phyloP scores from a whole-genome alignment of 2,888 invertebrate species.

The Cataglyphis livida region DNA sequence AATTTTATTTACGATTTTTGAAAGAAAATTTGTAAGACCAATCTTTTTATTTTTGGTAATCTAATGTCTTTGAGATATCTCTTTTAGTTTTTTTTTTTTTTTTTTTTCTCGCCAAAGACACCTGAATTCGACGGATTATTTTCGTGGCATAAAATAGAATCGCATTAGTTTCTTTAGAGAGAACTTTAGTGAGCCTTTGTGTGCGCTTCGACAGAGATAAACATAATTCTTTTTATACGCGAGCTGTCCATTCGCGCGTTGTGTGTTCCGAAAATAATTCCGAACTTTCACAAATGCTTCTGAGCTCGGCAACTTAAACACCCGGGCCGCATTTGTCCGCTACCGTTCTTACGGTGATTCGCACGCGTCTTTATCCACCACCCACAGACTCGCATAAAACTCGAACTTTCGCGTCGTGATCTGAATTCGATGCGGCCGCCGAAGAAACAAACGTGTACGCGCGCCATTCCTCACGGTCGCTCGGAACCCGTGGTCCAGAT shows the following conservation, averaged over 20 bases:
- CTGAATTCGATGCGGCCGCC: slow-evolving; percentile 51
- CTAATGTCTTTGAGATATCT: background rate
- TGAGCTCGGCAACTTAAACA: background rate
- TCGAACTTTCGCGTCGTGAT: slow-evolving; percentile 35
- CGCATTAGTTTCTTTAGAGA: background rate
- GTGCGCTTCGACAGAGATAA: background rate
- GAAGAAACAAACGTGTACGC: slow-evolving; percentile 53
- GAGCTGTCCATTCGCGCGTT: background rate
- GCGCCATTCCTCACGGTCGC: slow-evolving; percentile 38
- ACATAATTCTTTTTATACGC: slow-evolving; percentile 3
- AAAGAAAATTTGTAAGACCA: background rate
- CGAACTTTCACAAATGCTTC: background rate
- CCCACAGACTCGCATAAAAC: slow-evolving; percentile 31
- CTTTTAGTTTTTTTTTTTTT: background rate
- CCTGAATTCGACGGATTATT: slow-evolving; percentile 23
- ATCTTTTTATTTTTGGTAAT: background rate
- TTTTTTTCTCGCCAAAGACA: background rate
- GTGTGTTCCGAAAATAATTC: slow-evolving; percentile 33
- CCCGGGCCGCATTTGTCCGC: background rate
- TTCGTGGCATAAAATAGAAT: slow-evolving; percentile 12
- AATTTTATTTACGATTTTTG: background rate
- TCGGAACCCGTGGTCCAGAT: background rate
- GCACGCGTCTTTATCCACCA: slow-evolving; percentile 47
- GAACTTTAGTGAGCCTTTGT: background rate
- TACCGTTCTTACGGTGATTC: slow-evolving; percentile 19